Evolutionary conservation across 1,140 invertebrate genomes (phyloP).

Genomic region (Lineus longissimus): DNA sequence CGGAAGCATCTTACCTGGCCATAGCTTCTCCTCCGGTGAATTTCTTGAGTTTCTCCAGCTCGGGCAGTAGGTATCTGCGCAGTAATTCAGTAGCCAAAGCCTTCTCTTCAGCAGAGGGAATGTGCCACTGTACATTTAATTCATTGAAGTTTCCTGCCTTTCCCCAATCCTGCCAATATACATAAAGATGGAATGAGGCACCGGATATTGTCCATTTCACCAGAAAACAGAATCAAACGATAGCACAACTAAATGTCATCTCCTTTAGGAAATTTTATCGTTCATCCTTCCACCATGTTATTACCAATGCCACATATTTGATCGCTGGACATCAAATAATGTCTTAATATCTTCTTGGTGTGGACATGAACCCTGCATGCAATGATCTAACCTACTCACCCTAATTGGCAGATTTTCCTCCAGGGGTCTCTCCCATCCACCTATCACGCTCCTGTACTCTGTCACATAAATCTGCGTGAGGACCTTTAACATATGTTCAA

Average conservation of each 20-base stretch:
- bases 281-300: no score
- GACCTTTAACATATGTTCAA: constrained; percentile 59
- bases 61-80: constrained; percentile 34
- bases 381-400: no score
- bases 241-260: no score
- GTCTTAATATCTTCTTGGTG: no score
- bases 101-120: constrained; percentile 69
- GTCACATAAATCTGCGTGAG: constrained; percentile 62
- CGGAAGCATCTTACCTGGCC: constrained; percentile 23
- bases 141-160: constrained; percentile 63
- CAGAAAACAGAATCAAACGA: no score
- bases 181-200: neutral
- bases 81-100: constrained; percentile 62
- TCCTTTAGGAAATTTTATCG: no score
- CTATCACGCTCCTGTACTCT: constrained; percentile 63
- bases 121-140: constrained; percentile 72
- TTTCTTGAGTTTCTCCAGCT: constrained; percentile 34
- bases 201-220: no score
- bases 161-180: constrained; percentile 71
- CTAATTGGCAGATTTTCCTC: constrained; percentile 70
- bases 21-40: constrained; percentile 27
- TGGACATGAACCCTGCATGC: no score
- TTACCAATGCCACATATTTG: no score
- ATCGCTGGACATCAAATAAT: no score
- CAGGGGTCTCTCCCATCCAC: constrained; percentile 63